Evolutionary conservation across 1,140 invertebrate species (phyloP).

Genomic region (Pemphigus obesinymphae): DNA sequence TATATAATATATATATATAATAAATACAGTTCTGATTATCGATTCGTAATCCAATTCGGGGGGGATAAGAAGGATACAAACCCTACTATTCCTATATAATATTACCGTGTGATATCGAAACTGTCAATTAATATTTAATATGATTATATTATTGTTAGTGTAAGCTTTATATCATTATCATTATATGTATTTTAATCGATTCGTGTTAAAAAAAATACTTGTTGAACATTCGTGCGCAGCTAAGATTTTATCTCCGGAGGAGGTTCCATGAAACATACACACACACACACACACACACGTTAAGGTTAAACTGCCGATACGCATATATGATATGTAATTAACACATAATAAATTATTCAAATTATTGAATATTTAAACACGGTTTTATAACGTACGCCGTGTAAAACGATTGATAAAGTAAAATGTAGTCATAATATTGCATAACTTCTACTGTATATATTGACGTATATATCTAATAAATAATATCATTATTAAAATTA

Average conservation of each 20-base stretch:
- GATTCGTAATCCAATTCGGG: neutral
- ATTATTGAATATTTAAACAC: neutral
- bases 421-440: no score
- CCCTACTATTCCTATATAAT: neutral
- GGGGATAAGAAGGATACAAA: neutral
- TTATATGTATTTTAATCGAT: neutral
- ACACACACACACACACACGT: no score
- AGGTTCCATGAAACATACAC: neutral
- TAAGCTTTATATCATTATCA: no score
- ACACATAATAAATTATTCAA: neutral
- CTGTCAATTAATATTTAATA: neutral
- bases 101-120: neutral
- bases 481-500: no score
- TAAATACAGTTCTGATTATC: slow-evolving; percentile 17
- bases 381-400: neutral
- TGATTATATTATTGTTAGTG: neutral
- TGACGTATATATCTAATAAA: no score
- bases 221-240: neutral
- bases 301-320: neutral
- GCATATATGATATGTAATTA: neutral
- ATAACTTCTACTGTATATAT: no score
- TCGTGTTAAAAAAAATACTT: neutral
- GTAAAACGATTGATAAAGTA: no score
- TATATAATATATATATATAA: neutral
- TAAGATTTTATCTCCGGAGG: neutral